These are phyloP conservation scores for Noctua fimbriata DNA, from an alignment of 2,888 invertebrate genomes.

Conservation along the genomic window DNA sequence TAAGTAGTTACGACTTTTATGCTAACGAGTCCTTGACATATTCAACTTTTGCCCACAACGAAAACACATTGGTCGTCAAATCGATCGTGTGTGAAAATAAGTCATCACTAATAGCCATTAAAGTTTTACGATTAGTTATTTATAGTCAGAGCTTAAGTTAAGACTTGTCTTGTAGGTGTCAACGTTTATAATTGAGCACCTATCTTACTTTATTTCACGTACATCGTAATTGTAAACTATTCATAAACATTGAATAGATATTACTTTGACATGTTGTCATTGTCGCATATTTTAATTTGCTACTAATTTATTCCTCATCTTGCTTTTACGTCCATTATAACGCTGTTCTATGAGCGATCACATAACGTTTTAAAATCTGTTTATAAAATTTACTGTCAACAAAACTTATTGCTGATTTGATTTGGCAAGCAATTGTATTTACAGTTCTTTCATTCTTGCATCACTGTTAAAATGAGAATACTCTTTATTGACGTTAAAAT, in stretches of 20 bases:
- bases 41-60: background rate
- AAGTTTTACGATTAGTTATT: slow-evolving; percentile 19
- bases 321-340: background rate
- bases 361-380: background rate
- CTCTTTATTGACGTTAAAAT: background rate
- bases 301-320: background rate
- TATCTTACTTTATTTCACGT: background rate
- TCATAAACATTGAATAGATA: background rate
- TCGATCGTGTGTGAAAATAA: slow-evolving; percentile 41
- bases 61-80: background rate
- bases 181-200: slow-evolving; percentile 6
- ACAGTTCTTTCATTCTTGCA: background rate
- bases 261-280: slow-evolving; percentile 5
- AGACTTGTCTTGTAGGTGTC: background rate
- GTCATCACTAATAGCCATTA: slow-evolving; percentile 1
- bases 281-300: background rate
- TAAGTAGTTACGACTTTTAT: background rate
- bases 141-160: background rate
- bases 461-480: background rate
- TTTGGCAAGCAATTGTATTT: background rate
- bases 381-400: background rate
- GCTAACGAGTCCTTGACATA: slow-evolving; percentile 2
- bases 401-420: background rate
- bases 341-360: background rate
- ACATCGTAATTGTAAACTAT: background rate